Base-by-base conservation (phyloP, 37 sponge, comb jelly and placozoan species). In the Hexactinellida sp. region DNA sequence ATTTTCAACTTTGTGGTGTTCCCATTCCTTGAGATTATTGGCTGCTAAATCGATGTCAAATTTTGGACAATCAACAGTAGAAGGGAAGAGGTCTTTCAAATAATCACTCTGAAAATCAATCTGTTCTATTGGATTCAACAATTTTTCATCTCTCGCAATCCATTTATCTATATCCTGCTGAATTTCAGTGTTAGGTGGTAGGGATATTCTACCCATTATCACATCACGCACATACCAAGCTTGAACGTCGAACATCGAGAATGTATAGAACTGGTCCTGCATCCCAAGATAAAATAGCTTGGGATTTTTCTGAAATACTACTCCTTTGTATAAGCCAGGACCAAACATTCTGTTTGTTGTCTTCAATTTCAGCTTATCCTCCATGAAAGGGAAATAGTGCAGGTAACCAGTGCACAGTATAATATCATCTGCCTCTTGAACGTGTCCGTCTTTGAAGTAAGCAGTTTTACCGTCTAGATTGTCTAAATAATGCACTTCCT, bases 371-470 rank as follows among this genome's bases (percentile, higher is more conserved):
- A 87, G 37, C 0, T 84, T 82, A 0, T 84, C 85, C 37, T 71
- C 85, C 83, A 90, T 63, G 83, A 90, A 90, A 19, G 90, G 90
- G 38, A 90, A 87, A 82, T 86, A 37, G 83, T 47, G 82, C 82
- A 25, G 36, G 54, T 90, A 90, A 24, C 90, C 90, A 21, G 90
- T 90, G 85, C 87, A 86, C 16, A 87, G 85, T n/a, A 90, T 90
- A 35, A 90, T 76, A 0, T 85, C 87, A 84, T 90, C 90, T 0
- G 51, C 83, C 1, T 90, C 85, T 24, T 24, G 63, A 0, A 10
- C 5, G 23, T 36, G 1, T 24, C 90, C 90, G 37, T 90, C 83
- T 51, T 9, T 55, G 85, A 90, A 90, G 54, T 84, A 37, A 23
- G 55, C 82, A 9, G 83, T 87, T 5, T 54, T 84, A 19, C 90